Percentiles rank a stretch among this genome's conserved stretches.
These are phyloP conservation scores for Coregonus ussuriensis DNA, from an alignment of 2,797 vertebrate species.

Conservation along the genomic window DNA sequence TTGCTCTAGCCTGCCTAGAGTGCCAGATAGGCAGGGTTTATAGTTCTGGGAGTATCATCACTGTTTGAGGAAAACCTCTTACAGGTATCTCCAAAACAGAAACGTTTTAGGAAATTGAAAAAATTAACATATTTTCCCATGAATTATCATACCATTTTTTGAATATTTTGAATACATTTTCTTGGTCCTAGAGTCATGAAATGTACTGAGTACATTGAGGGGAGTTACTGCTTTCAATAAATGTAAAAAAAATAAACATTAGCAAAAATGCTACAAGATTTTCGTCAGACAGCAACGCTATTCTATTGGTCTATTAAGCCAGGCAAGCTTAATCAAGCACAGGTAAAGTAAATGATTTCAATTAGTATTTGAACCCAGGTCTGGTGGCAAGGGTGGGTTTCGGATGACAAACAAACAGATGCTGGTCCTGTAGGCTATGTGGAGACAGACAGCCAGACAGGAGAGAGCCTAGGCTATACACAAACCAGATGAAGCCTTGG, in stretches of 20 bases:
- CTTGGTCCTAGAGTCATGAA: no score
- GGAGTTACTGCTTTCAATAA: no score
- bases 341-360: not conserved
- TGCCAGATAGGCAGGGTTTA: not conserved
- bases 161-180: no score
- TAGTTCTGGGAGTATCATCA: not conserved
- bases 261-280: no score
- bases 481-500: not conserved
- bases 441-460: not conserved
- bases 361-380: not conserved
- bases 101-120: no score
- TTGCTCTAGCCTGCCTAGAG: not conserved
- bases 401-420: not conserved
- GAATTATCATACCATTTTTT: no score
- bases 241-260: no score
- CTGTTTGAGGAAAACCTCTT: no score
- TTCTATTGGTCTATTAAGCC: not conserved
- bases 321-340: not conserved
- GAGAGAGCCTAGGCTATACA: not conserved
- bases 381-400: constrained; percentile 18
- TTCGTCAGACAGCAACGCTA: no score
- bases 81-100: no score
- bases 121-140: no score
- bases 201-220: no score
- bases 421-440: not conserved